phyloP scores from a whole-genome alignment of 2,888 invertebrate species.

The Macrophya annulata region DNA sequence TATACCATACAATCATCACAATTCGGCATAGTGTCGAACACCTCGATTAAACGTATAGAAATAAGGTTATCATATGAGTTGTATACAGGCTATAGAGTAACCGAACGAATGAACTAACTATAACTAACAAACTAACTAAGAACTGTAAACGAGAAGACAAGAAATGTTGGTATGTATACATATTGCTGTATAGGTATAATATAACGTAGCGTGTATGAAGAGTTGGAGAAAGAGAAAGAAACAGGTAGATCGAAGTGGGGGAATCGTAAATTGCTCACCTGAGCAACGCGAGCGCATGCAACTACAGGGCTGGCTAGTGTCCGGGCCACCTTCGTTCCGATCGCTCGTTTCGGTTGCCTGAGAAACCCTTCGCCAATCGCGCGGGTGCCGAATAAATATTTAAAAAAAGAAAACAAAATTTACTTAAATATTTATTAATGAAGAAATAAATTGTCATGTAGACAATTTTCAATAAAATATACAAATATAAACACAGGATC shows the following conservation, averaged over 20 bases:
- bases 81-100: background rate
- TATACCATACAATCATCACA: background rate
- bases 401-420: background rate
- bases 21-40: background rate
- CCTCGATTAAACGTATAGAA: background rate
- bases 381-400: background rate
- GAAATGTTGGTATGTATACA: constrained; percentile 12
- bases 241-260: constrained; percentile 66
- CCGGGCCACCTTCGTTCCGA: constrained; percentile 73
- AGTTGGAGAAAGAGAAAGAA: constrained; percentile 57
- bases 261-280: constrained; percentile 77
- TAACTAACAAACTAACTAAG: background rate
- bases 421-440: background rate
- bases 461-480: too few species aligned
- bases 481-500: too few species aligned
- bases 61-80: background rate
- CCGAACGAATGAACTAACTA: background rate
- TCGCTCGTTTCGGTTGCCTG: constrained; percentile 62
- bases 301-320: constrained; percentile 68
- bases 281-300: constrained; percentile 64
- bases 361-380: constrained; percentile 37
- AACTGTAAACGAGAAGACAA: constrained; percentile 43
- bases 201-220: constrained; percentile 52
- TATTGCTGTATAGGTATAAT: background rate
- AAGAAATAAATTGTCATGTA: background rate